Conservation (phyloP, 2,113 vertebrate genomes). For the Chionis minor region DNA sequence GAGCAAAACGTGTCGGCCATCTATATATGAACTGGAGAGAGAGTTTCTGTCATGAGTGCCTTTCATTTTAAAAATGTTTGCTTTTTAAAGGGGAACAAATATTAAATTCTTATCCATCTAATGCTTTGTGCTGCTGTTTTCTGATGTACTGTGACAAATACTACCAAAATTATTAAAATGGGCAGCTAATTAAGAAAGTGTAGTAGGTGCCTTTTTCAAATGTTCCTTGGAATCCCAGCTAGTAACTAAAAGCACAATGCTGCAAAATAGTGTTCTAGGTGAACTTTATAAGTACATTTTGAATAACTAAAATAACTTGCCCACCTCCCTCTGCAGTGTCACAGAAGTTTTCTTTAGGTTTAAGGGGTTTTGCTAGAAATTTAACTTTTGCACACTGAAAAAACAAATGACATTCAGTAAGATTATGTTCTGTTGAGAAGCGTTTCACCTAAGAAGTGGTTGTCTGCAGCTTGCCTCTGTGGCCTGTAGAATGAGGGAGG, state of each 20-base stretch:
- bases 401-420: background rate
- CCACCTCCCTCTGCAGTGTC: background rate
- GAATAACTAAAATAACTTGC: background rate
- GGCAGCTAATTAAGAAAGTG: background rate
- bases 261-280: background rate
- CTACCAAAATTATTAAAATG: constrained; percentile 21
- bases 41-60: constrained; percentile 86
- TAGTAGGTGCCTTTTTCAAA: background rate
- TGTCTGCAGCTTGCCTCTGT: background rate
- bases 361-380: background rate
- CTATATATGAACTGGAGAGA: constrained; percentile 86
- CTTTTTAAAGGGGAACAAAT: constrained; percentile 32
- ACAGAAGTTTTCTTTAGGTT: background rate
- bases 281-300: background rate
- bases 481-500: background rate
- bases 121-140: constrained; percentile 62
- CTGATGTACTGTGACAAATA: constrained; percentile 37
- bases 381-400: background rate
- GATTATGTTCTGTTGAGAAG: background rate
- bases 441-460: background rate
- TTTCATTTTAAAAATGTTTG: constrained; percentile 11
- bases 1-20: constrained; percentile 74
- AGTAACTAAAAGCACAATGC: background rate
- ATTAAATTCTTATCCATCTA: background rate
- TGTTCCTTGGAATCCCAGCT: background rate